These are phyloP conservation scores for Mesorhabditis sp. DNA, from an alignment of 2,888 invertebrate genomes.

Conservation along the genomic window DNA sequence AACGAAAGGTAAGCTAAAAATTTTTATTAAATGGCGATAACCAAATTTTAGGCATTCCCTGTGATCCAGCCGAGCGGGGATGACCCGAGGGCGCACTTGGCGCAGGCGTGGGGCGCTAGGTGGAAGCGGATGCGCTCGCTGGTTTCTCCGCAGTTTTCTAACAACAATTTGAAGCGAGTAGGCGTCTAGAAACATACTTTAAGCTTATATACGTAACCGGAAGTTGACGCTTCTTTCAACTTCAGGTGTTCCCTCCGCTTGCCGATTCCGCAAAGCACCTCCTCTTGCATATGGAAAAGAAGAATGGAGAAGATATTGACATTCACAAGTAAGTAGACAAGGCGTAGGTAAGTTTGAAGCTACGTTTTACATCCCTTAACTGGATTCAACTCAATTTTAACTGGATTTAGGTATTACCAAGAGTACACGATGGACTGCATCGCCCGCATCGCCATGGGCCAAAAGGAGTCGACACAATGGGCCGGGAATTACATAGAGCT, in stretches of 20 bases:
- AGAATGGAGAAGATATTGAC: constrained; percentile 57
- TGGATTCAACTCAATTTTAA: no score
- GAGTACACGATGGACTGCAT: constrained; percentile 64
- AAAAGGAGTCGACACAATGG: constrained; percentile 14
- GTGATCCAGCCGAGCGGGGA: no score
- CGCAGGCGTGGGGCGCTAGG: constrained; percentile 60
- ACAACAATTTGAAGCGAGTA: constrained; percentile 62
- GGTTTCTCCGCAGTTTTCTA: constrained; percentile 63
- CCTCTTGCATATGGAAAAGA: constrained; percentile 57
- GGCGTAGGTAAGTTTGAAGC: neutral
- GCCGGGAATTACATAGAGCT: no score
- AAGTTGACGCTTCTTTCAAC: neutral
- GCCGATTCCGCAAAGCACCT: constrained; percentile 59
- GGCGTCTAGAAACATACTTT: neutral
- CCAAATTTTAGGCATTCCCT: no score
- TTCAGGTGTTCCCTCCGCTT: constrained; percentile 60
- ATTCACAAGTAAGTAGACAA: constrained; percentile 58
- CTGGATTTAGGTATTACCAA: constrained; percentile 55
- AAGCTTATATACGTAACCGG: neutral
- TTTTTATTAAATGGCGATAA: no score
- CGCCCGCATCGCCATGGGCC: constrained; percentile 61
- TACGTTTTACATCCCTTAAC: neutral
- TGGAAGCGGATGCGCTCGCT: constrained; percentile 65
- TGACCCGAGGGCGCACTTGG: constrained; percentile 54
- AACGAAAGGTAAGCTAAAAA: no score